A percentile compares a stretch with the other conserved stretches of the same genome.
These are phyloP conservation scores for Neoscelio sp. DNA, from an alignment of 2,888 invertebrate genomes.

Conservation along the genomic window DNA sequence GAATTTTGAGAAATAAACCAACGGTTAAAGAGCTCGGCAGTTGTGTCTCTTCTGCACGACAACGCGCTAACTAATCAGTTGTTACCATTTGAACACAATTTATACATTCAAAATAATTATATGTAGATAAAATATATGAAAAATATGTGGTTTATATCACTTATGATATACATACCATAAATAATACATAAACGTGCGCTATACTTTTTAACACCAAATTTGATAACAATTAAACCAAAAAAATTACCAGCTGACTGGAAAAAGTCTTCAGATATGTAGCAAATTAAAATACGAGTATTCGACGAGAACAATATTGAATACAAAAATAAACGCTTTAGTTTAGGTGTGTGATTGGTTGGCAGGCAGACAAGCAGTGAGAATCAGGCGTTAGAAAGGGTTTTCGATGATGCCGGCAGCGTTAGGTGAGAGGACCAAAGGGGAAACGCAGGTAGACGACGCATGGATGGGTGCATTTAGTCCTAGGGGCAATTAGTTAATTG, in stretches of 20 bases:
- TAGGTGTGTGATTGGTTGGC: constrained; percentile 56
- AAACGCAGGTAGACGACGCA: constrained; percentile 66
- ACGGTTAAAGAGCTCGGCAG: too few species aligned
- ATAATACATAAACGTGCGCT: too few species aligned
- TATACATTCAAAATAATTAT: too few species aligned
- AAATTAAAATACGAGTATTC: neutral
- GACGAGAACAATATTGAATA: constrained; percentile 23
- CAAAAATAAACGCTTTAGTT: constrained; percentile 44
- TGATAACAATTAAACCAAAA: too few species aligned
- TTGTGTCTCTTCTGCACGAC: too few species aligned
- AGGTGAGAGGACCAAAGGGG: constrained; percentile 50
- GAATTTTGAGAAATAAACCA: too few species aligned
- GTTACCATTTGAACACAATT: too few species aligned
- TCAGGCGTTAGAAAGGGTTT: constrained; percentile 62
- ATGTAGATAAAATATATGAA: too few species aligned
- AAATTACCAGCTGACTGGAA: neutral
- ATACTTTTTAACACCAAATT: too few species aligned
- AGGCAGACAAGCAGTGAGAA: constrained; percentile 51
- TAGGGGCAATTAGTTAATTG: constrained; percentile 82
- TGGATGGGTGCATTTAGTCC: constrained; percentile 65
- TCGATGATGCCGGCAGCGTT: constrained; percentile 58
- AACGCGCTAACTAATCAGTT: too few species aligned
- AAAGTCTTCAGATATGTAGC: neutral
- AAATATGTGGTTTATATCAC: too few species aligned
- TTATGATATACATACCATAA: too few species aligned